Conservation (phyloP, 2,888 invertebrate genomes). For the Chorisops tibialis region DNA sequence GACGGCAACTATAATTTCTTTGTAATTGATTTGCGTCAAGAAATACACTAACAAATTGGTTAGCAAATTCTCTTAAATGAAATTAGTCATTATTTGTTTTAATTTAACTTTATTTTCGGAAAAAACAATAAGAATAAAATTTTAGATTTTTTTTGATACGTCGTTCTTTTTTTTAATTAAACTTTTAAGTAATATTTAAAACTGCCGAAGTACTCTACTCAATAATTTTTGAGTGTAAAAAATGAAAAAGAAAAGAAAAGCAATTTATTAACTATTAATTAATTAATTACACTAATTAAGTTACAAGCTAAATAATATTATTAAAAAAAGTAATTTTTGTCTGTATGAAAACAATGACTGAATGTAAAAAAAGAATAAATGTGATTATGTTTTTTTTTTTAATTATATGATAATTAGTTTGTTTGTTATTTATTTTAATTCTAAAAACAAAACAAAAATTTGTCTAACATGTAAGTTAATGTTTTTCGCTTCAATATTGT, state of each 20-base stretch:
- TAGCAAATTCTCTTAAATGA: too few species aligned
- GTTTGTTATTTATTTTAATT: constrained; percentile 26
- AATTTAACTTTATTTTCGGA: too few species aligned
- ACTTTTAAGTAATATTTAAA: neutral
- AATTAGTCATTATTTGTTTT: too few species aligned
- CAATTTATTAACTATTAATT: constrained; percentile 8
- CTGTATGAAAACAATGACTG: constrained; percentile 9
- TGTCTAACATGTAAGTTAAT: too few species aligned
- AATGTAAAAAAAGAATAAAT: constrained; percentile 9
- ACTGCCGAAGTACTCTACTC: neutral
- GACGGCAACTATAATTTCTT: neutral
- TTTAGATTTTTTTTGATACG: too few species aligned
- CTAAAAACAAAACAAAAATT: constrained; percentile 17
- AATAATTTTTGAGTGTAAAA: neutral
- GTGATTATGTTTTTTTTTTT: constrained; percentile 16
- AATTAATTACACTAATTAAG: constrained; percentile 16
- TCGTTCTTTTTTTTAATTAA: neutral
- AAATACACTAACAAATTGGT: too few species aligned
- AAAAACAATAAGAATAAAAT: too few species aligned
- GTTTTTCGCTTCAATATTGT: too few species aligned
- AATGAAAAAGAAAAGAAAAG: constrained; percentile 1
- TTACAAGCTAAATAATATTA: constrained; percentile 14
- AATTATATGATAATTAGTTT: constrained; percentile 19
- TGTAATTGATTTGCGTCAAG: neutral
- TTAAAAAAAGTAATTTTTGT: constrained; percentile 19